Percentiles rank a stretch among this genome's conserved stretches.
Evolutionary conservation across 2,888 invertebrate genomes (phyloP).

Genomic region (Rhagium mordax): DNA sequence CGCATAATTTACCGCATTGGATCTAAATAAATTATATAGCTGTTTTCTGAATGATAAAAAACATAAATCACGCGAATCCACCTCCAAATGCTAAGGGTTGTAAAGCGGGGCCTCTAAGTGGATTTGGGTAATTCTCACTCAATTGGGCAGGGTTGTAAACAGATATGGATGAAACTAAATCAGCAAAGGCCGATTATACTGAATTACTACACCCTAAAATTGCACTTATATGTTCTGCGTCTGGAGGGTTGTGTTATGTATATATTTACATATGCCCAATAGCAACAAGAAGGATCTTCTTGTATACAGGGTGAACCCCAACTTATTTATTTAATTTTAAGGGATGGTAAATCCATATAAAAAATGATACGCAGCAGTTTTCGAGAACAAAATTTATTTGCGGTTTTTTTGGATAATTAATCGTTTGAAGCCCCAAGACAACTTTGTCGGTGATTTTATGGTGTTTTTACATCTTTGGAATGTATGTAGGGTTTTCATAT

Average conservation of each 20-base stretch:
- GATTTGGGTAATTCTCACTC: neutral
- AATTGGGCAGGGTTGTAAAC: neutral
- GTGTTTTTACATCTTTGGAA: too few species aligned
- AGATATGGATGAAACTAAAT: neutral
- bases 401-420: too few species aligned
- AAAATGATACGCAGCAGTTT: too few species aligned
- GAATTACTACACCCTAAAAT: neutral
- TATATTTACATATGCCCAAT: neutral
- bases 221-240: neutral
- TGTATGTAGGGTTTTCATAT: too few species aligned
- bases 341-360: too few species aligned
- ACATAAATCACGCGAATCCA: neutral
- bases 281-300: too few species aligned
- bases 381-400: too few species aligned
- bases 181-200: neutral
- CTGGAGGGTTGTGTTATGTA: neutral
- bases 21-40: neutral
- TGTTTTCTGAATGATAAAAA: neutral
- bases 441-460: too few species aligned
- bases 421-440: too few species aligned
- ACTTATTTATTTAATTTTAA: too few species aligned
- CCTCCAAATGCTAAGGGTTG: neutral
- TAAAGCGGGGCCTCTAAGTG: neutral
- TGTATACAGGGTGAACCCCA: too few species aligned
- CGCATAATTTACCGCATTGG: too few species aligned